Evolutionary conservation across 2,888 invertebrate genomes (phyloP), one percentile per base, ranked within the genome.

Genomic region (Acleris laterana): DNA sequence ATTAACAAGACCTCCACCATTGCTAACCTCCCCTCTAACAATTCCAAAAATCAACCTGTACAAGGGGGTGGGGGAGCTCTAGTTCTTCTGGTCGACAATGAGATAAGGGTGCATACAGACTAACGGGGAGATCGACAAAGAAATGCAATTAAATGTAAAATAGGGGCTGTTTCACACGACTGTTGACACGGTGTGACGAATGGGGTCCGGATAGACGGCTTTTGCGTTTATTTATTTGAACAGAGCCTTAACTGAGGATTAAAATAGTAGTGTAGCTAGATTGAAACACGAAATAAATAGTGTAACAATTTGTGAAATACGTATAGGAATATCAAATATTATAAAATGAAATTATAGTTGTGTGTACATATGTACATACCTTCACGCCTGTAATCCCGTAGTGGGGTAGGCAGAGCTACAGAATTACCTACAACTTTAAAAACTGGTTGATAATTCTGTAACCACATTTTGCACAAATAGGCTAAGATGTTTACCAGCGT

Each of bases 141-240:
- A 91, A 92, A 93, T 91, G 92, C 90, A 93, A 93, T 93, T 93
- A 92, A 91, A 93, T 93, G 90, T 90, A 91, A 91, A 93, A 89
- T 90, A 91, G 87, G 91, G 91, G 85, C 79, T 84, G 84, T 83
- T 89, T 86, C 89, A 89, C 90, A 90, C 89, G 87, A 85, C 71
- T 89, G 89, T 90, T 91, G 90, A 91, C 90, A 84, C 74, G 83
- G 72, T 82, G 89, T 88, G 89, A 88, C 91, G 88, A 89, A 90
- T 88, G 77, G 85, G 83, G 85, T 73, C 62, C 66, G 75, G 82
- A 83, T 82, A 81, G 83, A 80, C 84, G 82, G 79, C 44, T 62
- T 60, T 62, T 48, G 55, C 55, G 55, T 11, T 46, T 65, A 62
- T 66, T 66, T 66, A 62, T 66, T 66, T 66, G 66, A 52, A 62